Evolutionary conservation across 1,140 invertebrate genomes (phyloP).

Genomic region (Elysia chlorotica): DNA sequence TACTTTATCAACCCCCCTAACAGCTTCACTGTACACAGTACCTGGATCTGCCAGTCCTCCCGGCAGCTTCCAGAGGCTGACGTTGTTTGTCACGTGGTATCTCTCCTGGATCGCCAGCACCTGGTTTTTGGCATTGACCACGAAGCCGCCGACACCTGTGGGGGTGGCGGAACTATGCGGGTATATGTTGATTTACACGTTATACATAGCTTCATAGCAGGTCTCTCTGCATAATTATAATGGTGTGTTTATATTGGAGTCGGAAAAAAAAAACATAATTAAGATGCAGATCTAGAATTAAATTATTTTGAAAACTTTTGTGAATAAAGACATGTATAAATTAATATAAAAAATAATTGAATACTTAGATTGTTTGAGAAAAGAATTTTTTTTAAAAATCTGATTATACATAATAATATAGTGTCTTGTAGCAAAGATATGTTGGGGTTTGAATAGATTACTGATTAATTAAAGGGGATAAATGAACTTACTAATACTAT

Average conservation of each 20-base stretch:
- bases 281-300: background rate
- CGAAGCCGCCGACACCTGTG: slow-evolving; percentile 78
- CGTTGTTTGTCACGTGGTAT: slow-evolving; percentile 62
- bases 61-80: slow-evolving; percentile 80
- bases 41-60: slow-evolving; percentile 88
- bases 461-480: background rate
- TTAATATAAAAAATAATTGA: background rate
- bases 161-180: too few relatives aligned
- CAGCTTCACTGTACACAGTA: too few relatives aligned
- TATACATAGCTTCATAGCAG: background rate
- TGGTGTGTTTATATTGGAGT: background rate
- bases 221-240: background rate
- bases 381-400: too few relatives aligned
- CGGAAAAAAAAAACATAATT: background rate
- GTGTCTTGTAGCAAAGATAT: too few relatives aligned
- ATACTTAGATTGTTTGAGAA: too few relatives aligned
- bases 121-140: slow-evolving; percentile 77
- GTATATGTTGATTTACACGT: too few relatives aligned
- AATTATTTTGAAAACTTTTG: background rate
- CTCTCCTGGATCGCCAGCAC: slow-evolving; percentile 81
- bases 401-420: too few relatives aligned
- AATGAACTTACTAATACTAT: too few relatives aligned
- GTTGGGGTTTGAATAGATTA: background rate
- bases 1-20: too few relatives aligned
- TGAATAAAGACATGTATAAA: background rate